Conservation (phyloP, 2,797 vertebrate species). For the Hydrocynus forskahlii region DNA sequence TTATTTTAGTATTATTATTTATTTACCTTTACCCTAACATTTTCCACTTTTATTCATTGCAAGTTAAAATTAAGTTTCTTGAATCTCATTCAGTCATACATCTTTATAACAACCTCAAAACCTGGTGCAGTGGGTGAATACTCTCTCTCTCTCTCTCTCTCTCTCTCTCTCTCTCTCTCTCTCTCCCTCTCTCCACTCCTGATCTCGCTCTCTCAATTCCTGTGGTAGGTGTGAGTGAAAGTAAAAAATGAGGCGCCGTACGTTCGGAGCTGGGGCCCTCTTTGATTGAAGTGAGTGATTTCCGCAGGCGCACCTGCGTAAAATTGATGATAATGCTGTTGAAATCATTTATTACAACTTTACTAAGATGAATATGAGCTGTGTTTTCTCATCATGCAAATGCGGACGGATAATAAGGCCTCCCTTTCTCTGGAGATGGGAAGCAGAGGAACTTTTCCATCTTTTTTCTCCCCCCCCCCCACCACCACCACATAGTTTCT, state of each 20-base stretch:
- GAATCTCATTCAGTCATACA: not conserved
- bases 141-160: conserved; percentile 9
- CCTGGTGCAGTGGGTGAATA: not conserved
- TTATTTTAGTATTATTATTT: not conserved
- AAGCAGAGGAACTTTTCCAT: conserved; percentile 61
- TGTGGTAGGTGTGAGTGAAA: conserved; percentile 70
- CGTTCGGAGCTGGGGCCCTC: conserved; percentile 77
- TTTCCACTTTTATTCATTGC: too few species aligned
- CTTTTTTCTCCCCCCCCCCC: conserved; percentile 43
- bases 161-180: conserved; percentile 27
- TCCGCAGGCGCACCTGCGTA: conserved; percentile 80
- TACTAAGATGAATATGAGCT: conserved; percentile 77
- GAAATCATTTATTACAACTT: conserved; percentile 87
- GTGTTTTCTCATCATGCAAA: conserved; percentile 83
- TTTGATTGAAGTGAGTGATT: conserved; percentile 86
- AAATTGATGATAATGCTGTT: conserved; percentile 86
- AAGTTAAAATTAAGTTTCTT: not conserved
- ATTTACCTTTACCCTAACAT: not conserved
- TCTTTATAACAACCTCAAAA: not conserved
- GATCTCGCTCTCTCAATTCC: conserved; percentile 54
- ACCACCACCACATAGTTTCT: conserved; percentile 55
- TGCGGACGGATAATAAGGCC: conserved; percentile 79
- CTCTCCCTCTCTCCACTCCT: conserved; percentile 20
- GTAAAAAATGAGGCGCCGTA: conserved; percentile 85
- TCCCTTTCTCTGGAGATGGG: conserved; percentile 82